Evolutionary conservation across 2,113 vertebrate genomes (phyloP), one percentile per base, ranked within the genome.

Genomic region (Sturnus vulgaris): DNA sequence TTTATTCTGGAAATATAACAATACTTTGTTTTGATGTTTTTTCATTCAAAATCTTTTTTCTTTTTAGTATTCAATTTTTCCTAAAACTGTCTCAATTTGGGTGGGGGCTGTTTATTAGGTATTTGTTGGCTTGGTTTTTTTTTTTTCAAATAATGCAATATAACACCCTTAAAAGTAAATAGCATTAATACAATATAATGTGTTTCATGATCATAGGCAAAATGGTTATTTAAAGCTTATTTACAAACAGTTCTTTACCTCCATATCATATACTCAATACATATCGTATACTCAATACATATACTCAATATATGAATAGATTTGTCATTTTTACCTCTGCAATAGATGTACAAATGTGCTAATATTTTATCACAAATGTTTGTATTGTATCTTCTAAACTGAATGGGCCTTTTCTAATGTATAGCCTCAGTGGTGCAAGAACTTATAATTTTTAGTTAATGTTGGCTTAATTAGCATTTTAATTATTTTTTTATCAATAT

Each of bases 61-160:
- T 46, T 59, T 73, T 20, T 31, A 53, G 8, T 11, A 30, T 35
- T 63, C 15, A 30, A 4, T 40, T 84, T 83, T 47, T 47, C 11
- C 21, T 23, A 53, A 73, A 73, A 30, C 2, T 2, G 4, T 56
- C 33, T 25, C 9, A 5, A 2, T 68, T 61, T 76, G 16, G 2
- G 5, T 10, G 3, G 2, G 18, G 0, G 0, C 0, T 68, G 10
- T 61, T 63, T 31, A 23, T 53, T 19, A 6, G 1, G 16, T 52
- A 9, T 28, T 9, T 39, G 2, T 0, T 49, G 42, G 9, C 35
- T 15, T 3, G 7, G 4, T 0, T 27, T 22, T 46, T 57, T 24
- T 24, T 24, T 87, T 52, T 25, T 8, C 10, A 60, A 79, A 22
- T 33, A 85, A 15, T 22, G 12, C 2, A 20, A 3, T 75, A 12